These are phyloP conservation scores for Pecten maximus DNA, from an alignment of 2,888 invertebrate genomes.

Conservation along the genomic window DNA sequence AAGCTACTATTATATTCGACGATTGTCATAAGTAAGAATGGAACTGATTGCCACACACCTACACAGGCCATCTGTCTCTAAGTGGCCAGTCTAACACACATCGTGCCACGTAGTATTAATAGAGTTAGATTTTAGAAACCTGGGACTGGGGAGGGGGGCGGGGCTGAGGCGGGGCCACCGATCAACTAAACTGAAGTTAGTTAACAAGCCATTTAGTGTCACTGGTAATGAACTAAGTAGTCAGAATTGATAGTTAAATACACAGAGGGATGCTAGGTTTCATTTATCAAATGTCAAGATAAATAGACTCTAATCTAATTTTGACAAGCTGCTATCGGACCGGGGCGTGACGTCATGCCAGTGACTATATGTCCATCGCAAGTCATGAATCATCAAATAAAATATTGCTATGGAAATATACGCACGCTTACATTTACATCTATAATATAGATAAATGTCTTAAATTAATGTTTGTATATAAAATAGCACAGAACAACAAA, in stretches of 20 bases:
- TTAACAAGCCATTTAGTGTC: constrained; percentile 2
- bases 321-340: not conserved
- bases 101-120: too few species aligned
- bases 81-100: too few species aligned
- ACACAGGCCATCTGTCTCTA: too few species aligned
- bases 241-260: not conserved
- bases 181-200: not conserved
- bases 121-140: too few species aligned
- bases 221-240: not conserved
- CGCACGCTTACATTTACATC: not conserved
- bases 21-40: too few species aligned
- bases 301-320: constrained; percentile 1
- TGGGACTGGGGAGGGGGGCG: too few species aligned
- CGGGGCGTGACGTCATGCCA: not conserved
- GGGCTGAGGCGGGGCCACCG: not conserved
- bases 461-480: not conserved
- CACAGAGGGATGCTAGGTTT: not conserved
- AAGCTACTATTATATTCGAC: too few species aligned
- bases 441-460: not conserved
- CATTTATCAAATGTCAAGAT: constrained; percentile 26
- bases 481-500: not conserved
- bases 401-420: not conserved
- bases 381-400: not conserved
- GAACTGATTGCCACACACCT: too few species aligned
- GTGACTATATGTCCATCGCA: not conserved